phyloP scores from a whole-genome alignment of 2,797 vertebrate species.

The Cygnus olor region DNA sequence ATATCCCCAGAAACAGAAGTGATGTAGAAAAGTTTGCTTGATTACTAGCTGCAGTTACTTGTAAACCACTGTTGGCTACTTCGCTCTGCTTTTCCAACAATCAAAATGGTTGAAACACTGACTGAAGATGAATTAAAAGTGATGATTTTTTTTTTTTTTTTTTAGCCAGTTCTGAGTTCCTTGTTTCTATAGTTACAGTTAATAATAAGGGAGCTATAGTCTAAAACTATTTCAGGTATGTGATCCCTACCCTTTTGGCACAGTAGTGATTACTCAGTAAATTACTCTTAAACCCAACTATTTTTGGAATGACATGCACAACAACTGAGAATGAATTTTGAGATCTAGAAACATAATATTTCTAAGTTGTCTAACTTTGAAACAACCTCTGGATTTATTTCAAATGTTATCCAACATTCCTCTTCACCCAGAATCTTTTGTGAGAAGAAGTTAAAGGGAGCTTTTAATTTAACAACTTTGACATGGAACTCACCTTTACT shows the following conservation, averaged over 20 bases:
- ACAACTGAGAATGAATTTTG: not conserved
- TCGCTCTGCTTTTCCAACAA: not conserved
- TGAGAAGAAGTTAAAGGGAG: not conserved
- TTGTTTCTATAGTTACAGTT: not conserved
- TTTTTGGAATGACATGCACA: not conserved
- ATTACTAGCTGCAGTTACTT: not conserved
- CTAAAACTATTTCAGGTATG: constrained; percentile 11
- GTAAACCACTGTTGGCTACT: not conserved
- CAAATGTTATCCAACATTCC: not conserved
- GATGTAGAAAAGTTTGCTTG: not conserved
- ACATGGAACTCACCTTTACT: not conserved
- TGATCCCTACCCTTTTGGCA: not conserved
- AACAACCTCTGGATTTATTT: not conserved
- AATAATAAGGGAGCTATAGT: not conserved
- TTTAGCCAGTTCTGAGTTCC: not conserved
- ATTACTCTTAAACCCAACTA: not conserved
- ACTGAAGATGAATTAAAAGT: not conserved
- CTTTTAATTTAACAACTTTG: not conserved
- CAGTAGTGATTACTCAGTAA: not conserved
- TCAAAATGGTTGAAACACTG: not conserved
- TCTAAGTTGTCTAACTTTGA: not conserved
- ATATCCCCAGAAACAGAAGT: not conserved
- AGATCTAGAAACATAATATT: not conserved
- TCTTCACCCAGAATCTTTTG: not conserved
- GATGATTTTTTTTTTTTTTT: not conserved